Conservation (phyloP, 2,888 invertebrate species). For the Scaptomyza polygonia region DNA sequence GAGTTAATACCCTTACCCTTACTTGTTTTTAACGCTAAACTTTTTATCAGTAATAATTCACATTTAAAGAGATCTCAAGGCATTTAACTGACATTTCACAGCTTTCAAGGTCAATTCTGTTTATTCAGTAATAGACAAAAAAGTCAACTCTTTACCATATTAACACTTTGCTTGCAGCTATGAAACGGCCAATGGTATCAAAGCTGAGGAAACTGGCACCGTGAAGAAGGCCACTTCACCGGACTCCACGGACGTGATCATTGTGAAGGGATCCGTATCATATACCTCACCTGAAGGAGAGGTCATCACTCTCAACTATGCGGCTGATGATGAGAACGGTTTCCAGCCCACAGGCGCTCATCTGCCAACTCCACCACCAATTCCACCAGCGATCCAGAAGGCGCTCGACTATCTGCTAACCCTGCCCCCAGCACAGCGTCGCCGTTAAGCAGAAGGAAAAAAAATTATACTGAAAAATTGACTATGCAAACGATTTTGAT, state of each 20-base stretch:
- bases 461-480: slow-evolving; percentile 27
- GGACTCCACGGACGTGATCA: slow-evolving; percentile 88
- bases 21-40: no score
- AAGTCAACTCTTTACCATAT: not conserved
- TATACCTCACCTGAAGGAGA: slow-evolving; percentile 90
- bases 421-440: slow-evolving; percentile 86
- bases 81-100: slow-evolving; percentile 34
- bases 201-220: slow-evolving; percentile 91
- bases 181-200: slow-evolving; percentile 92
- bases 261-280: slow-evolving; percentile 88
- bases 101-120: slow-evolving; percentile 58
- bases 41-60: no score
- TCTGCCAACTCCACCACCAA: slow-evolving; percentile 91
- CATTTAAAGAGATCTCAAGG: slow-evolving; percentile 2
- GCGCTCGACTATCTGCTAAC: slow-evolving; percentile 89
- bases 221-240: slow-evolving; percentile 89
- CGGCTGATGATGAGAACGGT: slow-evolving; percentile 90
- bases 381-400: slow-evolving; percentile 90
- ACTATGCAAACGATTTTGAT: slow-evolving; percentile 54
- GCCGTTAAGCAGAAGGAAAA: slow-evolving; percentile 63
- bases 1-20: slow-evolving; percentile 9
- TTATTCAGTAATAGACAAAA: slow-evolving; percentile 21
- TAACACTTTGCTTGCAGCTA: slow-evolving; percentile 85
- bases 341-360: slow-evolving; percentile 87
- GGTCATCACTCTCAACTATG: slow-evolving; percentile 88